phyloP scores from a whole-genome alignment of 2,113 vertebrate species.

The Varanus komodoensis region DNA sequence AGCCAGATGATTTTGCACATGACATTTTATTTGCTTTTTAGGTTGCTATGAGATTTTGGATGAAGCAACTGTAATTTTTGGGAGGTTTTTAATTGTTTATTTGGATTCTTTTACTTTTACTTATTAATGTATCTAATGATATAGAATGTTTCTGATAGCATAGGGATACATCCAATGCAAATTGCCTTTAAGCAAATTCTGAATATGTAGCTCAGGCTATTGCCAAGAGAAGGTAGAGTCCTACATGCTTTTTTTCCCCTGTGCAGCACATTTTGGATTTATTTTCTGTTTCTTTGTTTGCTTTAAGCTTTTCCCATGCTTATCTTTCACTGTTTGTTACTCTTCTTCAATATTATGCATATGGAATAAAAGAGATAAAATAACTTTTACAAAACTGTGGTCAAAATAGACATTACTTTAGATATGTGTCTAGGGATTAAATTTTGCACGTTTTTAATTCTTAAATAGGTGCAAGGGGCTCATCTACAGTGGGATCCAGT shows the following conservation, averaged over 20 bases:
- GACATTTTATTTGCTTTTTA: neutral
- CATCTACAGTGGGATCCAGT: no score
- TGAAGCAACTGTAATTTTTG: neutral
- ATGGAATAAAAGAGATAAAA: neutral
- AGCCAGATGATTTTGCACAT: conserved; percentile 5
- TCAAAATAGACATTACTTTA: no score
- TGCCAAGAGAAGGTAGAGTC: neutral
- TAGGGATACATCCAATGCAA: neutral
- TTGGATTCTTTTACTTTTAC: neutral
- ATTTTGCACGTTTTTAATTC: no score
- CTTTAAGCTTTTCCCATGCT: conserved; percentile 1
- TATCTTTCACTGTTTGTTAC: neutral
- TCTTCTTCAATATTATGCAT: neutral
- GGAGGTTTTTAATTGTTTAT: neutral
- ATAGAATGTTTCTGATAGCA: neutral
- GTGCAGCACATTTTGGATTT: neutral
- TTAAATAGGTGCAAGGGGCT: no score
- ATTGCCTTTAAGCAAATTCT: neutral
- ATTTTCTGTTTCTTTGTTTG: neutral
- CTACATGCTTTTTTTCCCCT: neutral
- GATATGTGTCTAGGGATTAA: no score
- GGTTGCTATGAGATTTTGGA: neutral
- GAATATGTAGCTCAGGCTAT: neutral
- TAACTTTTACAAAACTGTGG: neutral
- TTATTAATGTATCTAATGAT: neutral